A percentile compares a stretch with the other conserved stretches of the same genome.
Evolutionary conservation across 2,888 invertebrate genomes (phyloP).

Genomic region (Drosophila meridionalis): DNA sequence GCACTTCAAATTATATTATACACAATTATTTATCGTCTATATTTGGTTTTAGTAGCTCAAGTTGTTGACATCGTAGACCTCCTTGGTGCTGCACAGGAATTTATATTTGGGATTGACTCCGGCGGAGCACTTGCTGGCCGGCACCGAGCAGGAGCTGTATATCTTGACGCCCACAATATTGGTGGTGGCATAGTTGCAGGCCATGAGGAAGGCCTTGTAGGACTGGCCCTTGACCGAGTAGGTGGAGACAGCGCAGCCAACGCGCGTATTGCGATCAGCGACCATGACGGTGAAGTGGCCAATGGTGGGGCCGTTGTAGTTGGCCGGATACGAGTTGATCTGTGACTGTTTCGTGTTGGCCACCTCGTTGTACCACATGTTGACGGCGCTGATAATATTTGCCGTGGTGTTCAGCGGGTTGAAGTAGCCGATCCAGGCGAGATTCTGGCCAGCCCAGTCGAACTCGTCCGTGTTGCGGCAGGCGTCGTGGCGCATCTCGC

Average conservation of each 20-base stretch:
- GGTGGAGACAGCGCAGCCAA: slow-evolving; percentile 74
- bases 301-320: slow-evolving; percentile 60
- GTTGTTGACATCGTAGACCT: slow-evolving; percentile 64
- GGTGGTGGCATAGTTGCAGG: slow-evolving; percentile 79
- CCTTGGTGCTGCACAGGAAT: slow-evolving; percentile 54
- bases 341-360: slow-evolving; percentile 38
- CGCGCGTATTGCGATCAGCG: slow-evolving; percentile 64
- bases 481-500: slow-evolving; percentile 66
- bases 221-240: slow-evolving; percentile 30
- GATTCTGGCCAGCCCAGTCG: slow-evolving; percentile 74
- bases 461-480: slow-evolving; percentile 75
- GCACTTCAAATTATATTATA: not conserved
- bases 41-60: slow-evolving; percentile 24
- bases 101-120: slow-evolving; percentile 66
- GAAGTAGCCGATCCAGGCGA: slow-evolving; percentile 61
- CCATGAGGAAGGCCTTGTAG: slow-evolving; percentile 63
- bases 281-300: slow-evolving; percentile 81
- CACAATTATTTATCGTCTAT: not conserved
- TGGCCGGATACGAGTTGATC: slow-evolving; percentile 56
- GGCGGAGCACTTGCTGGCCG: slow-evolving; percentile 65
- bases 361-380: slow-evolving; percentile 76
- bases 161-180: slow-evolving; percentile 63
- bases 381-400: slow-evolving; percentile 26
- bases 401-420: slow-evolving; percentile 16
- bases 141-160: slow-evolving; percentile 54